phyloP scores from a whole-genome alignment of 2,888 invertebrate genomes.

The Crepidodera aurea region DNA sequence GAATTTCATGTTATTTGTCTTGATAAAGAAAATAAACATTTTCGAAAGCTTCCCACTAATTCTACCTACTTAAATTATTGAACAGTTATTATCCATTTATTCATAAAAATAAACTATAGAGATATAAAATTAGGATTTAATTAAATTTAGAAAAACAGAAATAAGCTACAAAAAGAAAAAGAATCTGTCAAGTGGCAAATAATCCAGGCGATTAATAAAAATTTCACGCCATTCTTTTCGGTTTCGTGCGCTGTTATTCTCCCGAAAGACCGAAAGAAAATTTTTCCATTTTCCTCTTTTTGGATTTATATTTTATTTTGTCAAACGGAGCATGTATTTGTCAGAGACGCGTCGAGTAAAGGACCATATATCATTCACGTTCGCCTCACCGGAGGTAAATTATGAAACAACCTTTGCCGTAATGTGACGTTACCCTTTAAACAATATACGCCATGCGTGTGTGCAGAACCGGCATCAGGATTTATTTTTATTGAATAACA shows the following conservation, averaged over 20 bases:
- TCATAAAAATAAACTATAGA: no score
- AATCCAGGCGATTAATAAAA: slow-evolving; percentile 3
- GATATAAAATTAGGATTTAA: no score
- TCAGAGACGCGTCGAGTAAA: slow-evolving; percentile 13
- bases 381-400: slow-evolving; percentile 24
- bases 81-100: no score
- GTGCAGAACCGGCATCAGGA: neutral
- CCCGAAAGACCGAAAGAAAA: neutral
- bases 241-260: slow-evolving; percentile 2
- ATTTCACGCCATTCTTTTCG: neutral
- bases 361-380: slow-evolving; percentile 27
- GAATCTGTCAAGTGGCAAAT: no score
- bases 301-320: slow-evolving; percentile 26
- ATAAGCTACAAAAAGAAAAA: no score
- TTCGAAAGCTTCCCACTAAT: no score
- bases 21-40: no score
- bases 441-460: slow-evolving; percentile 24
- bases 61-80: no score
- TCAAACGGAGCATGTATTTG: slow-evolving; percentile 25
- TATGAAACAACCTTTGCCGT: slow-evolving; percentile 30
- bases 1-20: no score
- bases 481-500: no score
- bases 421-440: slow-evolving; percentile 29
- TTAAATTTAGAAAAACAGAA: no score
- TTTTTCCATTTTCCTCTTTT: slow-evolving; percentile 5